Percentiles rank a stretch among this genome's conserved stretches.
Conservation (phyloP, 2,113 vertebrate genomes). For the Eidolon helvum region DNA sequence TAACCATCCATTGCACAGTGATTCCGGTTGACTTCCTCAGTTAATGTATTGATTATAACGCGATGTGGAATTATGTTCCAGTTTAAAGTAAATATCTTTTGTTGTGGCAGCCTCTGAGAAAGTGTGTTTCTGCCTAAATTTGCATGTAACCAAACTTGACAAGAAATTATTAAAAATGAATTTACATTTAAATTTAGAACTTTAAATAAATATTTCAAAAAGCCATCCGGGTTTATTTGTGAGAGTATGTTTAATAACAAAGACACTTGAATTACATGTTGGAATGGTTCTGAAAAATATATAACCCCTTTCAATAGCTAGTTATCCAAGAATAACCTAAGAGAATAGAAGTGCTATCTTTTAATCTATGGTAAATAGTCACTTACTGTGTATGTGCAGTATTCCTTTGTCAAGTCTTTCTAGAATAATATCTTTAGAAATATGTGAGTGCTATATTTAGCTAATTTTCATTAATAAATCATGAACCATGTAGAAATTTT, state of each 20-base stretch:
- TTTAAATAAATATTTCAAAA: conserved; percentile 47
- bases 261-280: not conserved
- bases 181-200: conserved; percentile 23
- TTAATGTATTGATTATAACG: not conserved
- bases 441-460: not conserved
- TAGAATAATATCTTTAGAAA: conserved; percentile 55
- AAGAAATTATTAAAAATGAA: conserved; percentile 11
- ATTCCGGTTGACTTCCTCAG: not conserved
- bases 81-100: conserved; percentile 19
- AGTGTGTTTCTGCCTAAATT: not conserved
- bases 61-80: not conserved
- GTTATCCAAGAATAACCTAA: conserved; percentile 24
- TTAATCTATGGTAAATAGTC: not conserved
- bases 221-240: conserved; percentile 12
- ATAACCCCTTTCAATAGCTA: conserved; percentile 10
- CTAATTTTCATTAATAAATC: conserved; percentile 64
- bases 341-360: not conserved
- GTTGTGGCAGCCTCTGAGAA: not conserved
- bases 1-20: not conserved
- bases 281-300: conserved; percentile 34
- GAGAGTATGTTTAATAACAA: not conserved
- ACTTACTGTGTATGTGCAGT: not conserved
- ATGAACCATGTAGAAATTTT: conserved; percentile 50
- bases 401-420: not conserved
- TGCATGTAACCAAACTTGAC: not conserved